Evolutionary conservation across 2,888 invertebrate species (phyloP).

Genomic region (Noctua fimbriata): DNA sequence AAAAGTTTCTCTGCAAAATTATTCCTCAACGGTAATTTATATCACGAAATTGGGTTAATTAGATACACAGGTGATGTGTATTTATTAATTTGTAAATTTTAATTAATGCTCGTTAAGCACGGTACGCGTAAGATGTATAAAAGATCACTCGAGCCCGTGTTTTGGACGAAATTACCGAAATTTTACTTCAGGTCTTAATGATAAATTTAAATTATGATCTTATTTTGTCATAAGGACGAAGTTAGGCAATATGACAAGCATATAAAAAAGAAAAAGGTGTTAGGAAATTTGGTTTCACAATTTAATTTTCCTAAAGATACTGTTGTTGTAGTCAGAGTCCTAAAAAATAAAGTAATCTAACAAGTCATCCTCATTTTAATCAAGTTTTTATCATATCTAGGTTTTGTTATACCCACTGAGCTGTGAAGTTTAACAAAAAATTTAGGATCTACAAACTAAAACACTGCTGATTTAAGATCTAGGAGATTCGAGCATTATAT

Average conservation of each 20-base stretch:
- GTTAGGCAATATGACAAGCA: not conserved
- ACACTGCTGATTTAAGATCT: constrained; percentile 27
- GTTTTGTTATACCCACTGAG: constrained; percentile 21
- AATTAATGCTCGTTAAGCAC: constrained; percentile 62
- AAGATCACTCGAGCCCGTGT: constrained; percentile 50
- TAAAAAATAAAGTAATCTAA: not conserved
- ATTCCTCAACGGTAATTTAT: constrained; percentile 51
- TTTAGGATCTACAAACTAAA: constrained; percentile 15
- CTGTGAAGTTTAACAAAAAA: constrained; percentile 39
- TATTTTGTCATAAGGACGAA: constrained; percentile 4
- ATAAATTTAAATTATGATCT: constrained; percentile 38
- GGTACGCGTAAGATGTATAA: constrained; percentile 52
- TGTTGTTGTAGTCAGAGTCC: not conserved
- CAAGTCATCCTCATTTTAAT: constrained; percentile 34
- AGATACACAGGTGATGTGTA: constrained; percentile 65
- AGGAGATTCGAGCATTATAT: constrained; percentile 20
- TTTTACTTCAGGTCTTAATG: constrained; percentile 33
- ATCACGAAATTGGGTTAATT: constrained; percentile 64
- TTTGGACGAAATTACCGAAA: constrained; percentile 44
- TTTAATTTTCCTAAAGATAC: not conserved
- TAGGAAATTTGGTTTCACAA: not conserved
- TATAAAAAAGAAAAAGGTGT: not conserved
- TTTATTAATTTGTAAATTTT: constrained; percentile 65
- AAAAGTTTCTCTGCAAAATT: constrained; percentile 39
- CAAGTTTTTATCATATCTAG: constrained; percentile 38